Conservation (phyloP, 2,888 invertebrate genomes). For the Orthosia incerta region DNA sequence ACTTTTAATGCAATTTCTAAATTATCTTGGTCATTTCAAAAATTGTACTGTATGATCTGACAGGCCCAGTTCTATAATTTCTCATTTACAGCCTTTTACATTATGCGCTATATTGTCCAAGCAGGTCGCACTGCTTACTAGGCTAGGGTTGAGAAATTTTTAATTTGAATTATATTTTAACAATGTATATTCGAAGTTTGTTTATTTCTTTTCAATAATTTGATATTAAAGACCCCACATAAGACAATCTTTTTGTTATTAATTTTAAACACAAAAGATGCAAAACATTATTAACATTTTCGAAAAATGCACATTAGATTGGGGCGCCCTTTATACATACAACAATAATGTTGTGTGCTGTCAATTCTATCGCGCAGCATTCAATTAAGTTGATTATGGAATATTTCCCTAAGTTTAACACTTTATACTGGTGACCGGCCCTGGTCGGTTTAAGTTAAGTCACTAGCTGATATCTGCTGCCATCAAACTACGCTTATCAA, state of each 20-base stretch:
- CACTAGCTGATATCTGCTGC: too few species aligned
- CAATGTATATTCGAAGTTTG: neutral
- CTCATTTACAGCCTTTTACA: too few species aligned
- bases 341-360: neutral
- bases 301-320: neutral
- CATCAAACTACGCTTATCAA: too few species aligned
- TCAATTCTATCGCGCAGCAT: neutral
- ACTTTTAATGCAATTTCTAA: too few species aligned
- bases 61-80: too few species aligned
- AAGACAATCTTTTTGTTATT: neutral
- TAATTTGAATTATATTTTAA: constrained; percentile 4
- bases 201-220: constrained; percentile 4
- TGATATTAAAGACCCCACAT: constrained; percentile 8
- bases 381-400: neutral
- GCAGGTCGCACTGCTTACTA: too few species aligned
- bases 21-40: constrained; percentile 1
- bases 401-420: neutral
- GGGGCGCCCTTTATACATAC: neutral
- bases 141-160: neutral
- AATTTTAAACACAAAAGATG: neutral
- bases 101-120: too few species aligned
- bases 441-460: too few species aligned
- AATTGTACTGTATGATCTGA: too few species aligned
- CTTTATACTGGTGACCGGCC: too few species aligned
- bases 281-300: too few species aligned